phyloP scores from a whole-genome alignment of 2,888 invertebrate species.

The Laspeyria flexula region DNA sequence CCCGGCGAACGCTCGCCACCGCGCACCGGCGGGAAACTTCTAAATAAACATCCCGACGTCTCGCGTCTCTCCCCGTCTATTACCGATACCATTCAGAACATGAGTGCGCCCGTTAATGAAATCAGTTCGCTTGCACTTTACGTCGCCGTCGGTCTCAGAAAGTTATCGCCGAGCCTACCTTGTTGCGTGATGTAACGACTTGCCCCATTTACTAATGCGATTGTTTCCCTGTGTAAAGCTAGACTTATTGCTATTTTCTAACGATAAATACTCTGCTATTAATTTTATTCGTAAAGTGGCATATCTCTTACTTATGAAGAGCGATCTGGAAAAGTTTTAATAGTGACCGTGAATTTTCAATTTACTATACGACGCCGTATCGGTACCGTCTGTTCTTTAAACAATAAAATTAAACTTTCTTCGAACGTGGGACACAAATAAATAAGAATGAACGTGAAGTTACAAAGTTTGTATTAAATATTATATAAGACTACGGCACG shows the following conservation, averaged over 20 bases:
- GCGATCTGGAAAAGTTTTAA: constrained; percentile 24
- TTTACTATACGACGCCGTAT: constrained; percentile 9
- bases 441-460: constrained; percentile 7
- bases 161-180: constrained; percentile 30
- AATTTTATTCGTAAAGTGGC: constrained; percentile 39
- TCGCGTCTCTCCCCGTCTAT: not conserved
- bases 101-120: constrained; percentile 10
- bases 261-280: constrained; percentile 48
- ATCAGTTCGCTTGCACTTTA: constrained; percentile 28
- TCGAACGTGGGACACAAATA: constrained; percentile 2
- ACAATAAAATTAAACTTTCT: constrained; percentile 9
- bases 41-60: constrained; percentile 42
- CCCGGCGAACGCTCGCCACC: constrained; percentile 36
- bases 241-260: constrained; percentile 39
- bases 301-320: constrained; percentile 27
- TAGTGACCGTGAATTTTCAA: constrained; percentile 34
- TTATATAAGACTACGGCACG: constrained; percentile 7
- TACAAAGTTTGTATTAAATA: constrained; percentile 25
- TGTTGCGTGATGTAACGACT: constrained; percentile 65
- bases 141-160: constrained; percentile 3
- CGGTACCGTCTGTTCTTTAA: constrained; percentile 7
- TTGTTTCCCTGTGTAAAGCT: constrained; percentile 59
- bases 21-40: constrained; percentile 47
- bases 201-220: constrained; percentile 68
- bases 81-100: not conserved